Evolutionary conservation across 1,140 invertebrate genomes (phyloP), one percentile per base, ranked within the genome.

Genomic region (Pristionchus pacificus): DNA sequence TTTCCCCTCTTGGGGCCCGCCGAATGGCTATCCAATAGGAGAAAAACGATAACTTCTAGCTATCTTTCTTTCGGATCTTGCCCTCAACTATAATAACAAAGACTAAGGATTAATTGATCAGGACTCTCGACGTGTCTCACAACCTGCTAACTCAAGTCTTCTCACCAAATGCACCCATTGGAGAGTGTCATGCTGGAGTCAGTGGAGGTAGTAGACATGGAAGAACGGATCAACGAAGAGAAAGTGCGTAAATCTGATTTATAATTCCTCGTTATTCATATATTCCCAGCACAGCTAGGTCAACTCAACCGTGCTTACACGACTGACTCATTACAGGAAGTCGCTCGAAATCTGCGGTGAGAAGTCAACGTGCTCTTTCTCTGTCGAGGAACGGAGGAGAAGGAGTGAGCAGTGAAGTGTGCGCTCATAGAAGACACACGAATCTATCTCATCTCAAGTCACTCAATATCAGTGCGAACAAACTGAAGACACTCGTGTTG

Each of bases 71-170:
- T n/a, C n/a, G n/a, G n/a, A n/a, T n/a, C n/a, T n/a, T n/a, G n/a
- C n/a, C n/a, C n/a, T n/a, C n/a, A n/a, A n/a, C n/a, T n/a, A n/a
- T n/a, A n/a, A n/a, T n/a, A n/a, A n/a, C n/a, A n/a, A n/a, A n/a
- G n/a, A n/a, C n/a, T n/a, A n/a, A n/a, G n/a, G n/a, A n/a, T n/a
- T n/a, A n/a, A n/a, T n/a, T n/a, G n/a, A n/a, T n/a, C 28, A 92
- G 93, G 75, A 93, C 95, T 83, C 84, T 98, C 1, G 95, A 97
- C 85, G 85, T 97, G 24, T 93, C 91, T 10, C 91, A 95, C 82
- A 98, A 98, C 85, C 90, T 91, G 81, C 92, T 97, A 64, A 89
- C 6, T 49, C 6, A 49, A 49, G 6, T 49, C 6, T 49, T 49
- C 38, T 49, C 38, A 6, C 38, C 38, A 6, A 49, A 6, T 10